Conservation (phyloP, 2,797 vertebrate genomes). For the Chlorospingus semifuscus region DNA sequence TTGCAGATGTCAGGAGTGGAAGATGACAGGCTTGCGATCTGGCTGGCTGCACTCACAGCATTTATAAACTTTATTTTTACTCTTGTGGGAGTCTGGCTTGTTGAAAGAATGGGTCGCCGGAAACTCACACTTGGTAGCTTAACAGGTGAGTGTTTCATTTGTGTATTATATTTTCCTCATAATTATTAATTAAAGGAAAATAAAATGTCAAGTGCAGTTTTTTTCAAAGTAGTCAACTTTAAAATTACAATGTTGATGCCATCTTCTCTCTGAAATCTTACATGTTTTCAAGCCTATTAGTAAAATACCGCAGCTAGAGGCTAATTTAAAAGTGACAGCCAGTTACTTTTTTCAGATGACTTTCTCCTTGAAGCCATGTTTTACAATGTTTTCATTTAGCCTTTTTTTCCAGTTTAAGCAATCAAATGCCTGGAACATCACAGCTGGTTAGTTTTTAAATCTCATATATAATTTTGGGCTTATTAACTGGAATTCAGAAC, state of each 20-base stretch:
- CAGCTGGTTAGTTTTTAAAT: neutral
- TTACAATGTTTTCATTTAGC: neutral
- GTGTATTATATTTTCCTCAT: neutral
- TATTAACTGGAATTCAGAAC: neutral
- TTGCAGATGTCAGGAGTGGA: conserved; percentile 98
- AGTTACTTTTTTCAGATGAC: neutral
- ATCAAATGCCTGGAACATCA: neutral
- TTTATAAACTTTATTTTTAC: conserved; percentile 98
- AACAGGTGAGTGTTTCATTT: conserved; percentile 76
- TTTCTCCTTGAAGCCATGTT: neutral
- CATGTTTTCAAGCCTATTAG: neutral
- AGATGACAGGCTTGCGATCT: conserved; percentile 92
- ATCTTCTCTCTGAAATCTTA: neutral
- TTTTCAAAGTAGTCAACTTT: neutral
- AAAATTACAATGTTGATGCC: neutral
- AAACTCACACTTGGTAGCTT: conserved; percentile 91
- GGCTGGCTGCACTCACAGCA: conserved; percentile 91
- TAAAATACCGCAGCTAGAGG: neutral
- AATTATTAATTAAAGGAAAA: neutral
- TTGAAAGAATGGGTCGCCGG: conserved; percentile 92
- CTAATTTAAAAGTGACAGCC: neutral
- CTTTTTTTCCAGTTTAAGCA: neutral
- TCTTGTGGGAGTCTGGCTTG: conserved; percentile 94
- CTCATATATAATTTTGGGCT: neutral
- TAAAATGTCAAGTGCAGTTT: neutral